These are phyloP conservation scores for Corella eumyota DNA, from an alignment of 23 tunicate species.

Conservation along the genomic window DNA sequence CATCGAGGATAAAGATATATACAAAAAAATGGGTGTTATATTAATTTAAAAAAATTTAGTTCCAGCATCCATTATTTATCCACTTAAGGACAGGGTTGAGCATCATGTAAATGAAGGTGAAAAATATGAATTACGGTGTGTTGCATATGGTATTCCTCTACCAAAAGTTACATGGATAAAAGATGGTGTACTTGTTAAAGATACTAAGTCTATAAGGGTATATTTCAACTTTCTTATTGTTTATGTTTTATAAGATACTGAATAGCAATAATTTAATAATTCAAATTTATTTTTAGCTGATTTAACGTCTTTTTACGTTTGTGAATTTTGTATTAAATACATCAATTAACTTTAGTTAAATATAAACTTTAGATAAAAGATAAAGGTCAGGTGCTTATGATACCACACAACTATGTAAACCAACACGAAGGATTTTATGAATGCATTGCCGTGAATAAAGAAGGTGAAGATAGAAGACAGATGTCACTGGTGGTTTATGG, in stretches of 20 bases:
- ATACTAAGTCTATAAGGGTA: constrained; percentile 26
- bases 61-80: constrained; percentile 55
- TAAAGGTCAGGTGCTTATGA: constrained; percentile 29
- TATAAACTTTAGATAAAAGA: constrained; percentile 48
- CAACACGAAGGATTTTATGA: constrained; percentile 75
- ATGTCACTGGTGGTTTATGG: constrained; percentile 65
- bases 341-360: no score
- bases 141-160: constrained; percentile 82
- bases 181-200: constrained; percentile 29
- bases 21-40: no score
- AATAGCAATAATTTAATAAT: no score
- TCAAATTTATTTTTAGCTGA: no score
- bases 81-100: constrained; percentile 30
- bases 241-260: no score
- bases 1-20: no score
- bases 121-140: constrained; percentile 47
- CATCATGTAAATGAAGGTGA: constrained; percentile 55
- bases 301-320: no score
- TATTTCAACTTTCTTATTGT: no score
- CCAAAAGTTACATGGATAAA: constrained; percentile 84
- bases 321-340: no score
- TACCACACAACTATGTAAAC: constrained; percentile 36
- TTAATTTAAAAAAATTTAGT: no score
- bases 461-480: constrained; percentile 62
- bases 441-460: constrained; percentile 57